These are phyloP conservation scores for Thamnaconus septentrionalis DNA, from an alignment of 2,113 vertebrate species.

Conservation along the genomic window DNA sequence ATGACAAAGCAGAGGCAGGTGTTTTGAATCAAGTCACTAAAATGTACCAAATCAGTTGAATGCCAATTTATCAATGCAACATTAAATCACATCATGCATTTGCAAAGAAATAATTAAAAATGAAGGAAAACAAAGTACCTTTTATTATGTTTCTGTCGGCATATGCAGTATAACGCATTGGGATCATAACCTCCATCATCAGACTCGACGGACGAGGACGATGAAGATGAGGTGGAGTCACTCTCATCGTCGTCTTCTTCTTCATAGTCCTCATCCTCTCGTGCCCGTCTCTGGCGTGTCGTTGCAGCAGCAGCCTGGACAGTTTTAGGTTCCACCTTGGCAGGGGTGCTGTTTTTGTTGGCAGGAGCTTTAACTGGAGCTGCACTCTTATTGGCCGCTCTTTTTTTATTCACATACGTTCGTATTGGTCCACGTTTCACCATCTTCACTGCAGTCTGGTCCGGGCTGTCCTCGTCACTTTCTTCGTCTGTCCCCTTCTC, in stretches of 20 bases:
- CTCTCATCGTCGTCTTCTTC: constrained; percentile 12
- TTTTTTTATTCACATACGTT: constrained; percentile 66
- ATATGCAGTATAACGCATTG: constrained; percentile 93
- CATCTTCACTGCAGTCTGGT: constrained; percentile 54
- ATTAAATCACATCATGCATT: no score
- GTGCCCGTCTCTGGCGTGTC: constrained; percentile 33
- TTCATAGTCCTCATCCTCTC: constrained; percentile 1
- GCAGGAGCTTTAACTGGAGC: constrained; percentile 33
- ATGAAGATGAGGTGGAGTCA: constrained; percentile 47
- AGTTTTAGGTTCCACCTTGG: constrained; percentile 48
- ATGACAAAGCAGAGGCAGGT: no score
- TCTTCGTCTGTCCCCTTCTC: constrained; percentile 8
- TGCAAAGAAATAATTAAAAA: not conserved
- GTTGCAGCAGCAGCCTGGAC: constrained; percentile 21
- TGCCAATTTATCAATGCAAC: no score
- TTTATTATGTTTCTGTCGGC: constrained; percentile 96
- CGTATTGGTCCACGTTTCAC: constrained; percentile 63
- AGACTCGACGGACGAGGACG: constrained; percentile 73
- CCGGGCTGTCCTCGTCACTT: constrained; percentile 48
- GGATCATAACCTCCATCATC: constrained; percentile 92
- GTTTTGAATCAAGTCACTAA: no score
- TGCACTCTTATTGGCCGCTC: constrained; percentile 36
- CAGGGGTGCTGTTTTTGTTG: constrained; percentile 44
- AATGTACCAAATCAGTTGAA: no score
- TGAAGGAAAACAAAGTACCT: constrained; percentile 72